Evolutionary conservation across 2,113 vertebrate genomes (phyloP).

Genomic region (pig (Sus scrofa)): DNA sequence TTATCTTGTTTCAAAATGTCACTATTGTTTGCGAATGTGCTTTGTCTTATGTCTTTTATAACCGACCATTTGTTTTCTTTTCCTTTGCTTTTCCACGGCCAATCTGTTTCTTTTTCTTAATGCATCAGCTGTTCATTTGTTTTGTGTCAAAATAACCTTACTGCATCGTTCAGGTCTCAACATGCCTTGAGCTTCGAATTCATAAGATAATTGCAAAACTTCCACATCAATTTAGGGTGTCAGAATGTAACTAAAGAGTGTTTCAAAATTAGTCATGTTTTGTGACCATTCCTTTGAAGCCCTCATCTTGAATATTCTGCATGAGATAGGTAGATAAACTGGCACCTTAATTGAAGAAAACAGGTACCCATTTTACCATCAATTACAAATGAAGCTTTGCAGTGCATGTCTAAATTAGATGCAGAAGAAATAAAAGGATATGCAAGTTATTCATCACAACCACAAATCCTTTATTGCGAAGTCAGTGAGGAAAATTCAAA

Average conservation of each 20-base stretch:
- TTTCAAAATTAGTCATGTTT: neutral
- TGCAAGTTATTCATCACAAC: accelerated
- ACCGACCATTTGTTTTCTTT: neutral
- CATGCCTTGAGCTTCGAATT: neutral
- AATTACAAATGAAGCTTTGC: too few species aligned
- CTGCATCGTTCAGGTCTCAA: neutral
- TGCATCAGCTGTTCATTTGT: neutral
- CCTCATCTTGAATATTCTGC: neutral
- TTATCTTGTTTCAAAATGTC: neutral
- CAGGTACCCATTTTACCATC: neutral
- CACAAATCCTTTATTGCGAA: neutral
- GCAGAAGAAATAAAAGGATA: too few species aligned
- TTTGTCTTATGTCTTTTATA: neutral
- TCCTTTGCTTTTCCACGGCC: neutral
- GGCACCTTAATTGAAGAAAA: neutral
- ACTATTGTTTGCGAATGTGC: neutral
- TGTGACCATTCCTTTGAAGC: neutral
- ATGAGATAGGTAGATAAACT: neutral
- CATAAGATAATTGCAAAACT: neutral
- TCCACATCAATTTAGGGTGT: neutral
- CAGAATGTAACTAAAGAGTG: too few species aligned
- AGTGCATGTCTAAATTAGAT: accelerated
- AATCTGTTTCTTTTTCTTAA: neutral
- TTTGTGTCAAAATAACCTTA: slow-evolving; percentile 31
- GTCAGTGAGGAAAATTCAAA: neutral